Conservation (phyloP, 2,888 invertebrate genomes). For the Eilema griseolum region DNA sequence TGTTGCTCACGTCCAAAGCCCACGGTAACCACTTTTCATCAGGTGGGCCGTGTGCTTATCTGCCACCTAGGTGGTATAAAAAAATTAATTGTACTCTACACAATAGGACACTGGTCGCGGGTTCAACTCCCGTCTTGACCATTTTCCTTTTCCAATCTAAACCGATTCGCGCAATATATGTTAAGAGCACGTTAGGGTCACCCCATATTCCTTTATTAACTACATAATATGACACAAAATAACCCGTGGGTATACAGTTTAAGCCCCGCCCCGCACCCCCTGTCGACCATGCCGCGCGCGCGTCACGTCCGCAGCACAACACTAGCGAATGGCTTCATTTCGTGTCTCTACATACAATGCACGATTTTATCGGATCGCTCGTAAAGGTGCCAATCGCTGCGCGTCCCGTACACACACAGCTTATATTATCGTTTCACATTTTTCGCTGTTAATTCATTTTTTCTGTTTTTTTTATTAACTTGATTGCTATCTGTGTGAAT, state of each 20-base stretch:
- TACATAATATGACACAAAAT: not conserved
- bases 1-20: too few relatives aligned
- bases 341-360: slow-evolving; percentile 4
- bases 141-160: too few relatives aligned
- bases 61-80: too few relatives aligned
- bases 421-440: not conserved
- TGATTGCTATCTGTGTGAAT: not conserved
- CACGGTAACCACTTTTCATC: too few relatives aligned
- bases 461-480: not conserved
- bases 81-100: too few relatives aligned
- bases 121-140: too few relatives aligned
- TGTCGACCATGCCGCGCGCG: not conserved
- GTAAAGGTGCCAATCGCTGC: slow-evolving; percentile 4
- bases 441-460: not conserved
- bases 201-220: not conserved
- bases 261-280: not conserved
- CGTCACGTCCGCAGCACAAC: not conserved
- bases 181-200: not conserved
- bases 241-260: not conserved
- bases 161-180: not conserved
- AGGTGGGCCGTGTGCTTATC: too few relatives aligned
- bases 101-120: too few relatives aligned
- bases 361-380: not conserved
- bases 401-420: not conserved
- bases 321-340: slow-evolving; percentile 6